phyloP scores from a whole-genome alignment of 37 sponge, comb jelly and placozoan genomes.

The Tethya wilhelma region DNA sequence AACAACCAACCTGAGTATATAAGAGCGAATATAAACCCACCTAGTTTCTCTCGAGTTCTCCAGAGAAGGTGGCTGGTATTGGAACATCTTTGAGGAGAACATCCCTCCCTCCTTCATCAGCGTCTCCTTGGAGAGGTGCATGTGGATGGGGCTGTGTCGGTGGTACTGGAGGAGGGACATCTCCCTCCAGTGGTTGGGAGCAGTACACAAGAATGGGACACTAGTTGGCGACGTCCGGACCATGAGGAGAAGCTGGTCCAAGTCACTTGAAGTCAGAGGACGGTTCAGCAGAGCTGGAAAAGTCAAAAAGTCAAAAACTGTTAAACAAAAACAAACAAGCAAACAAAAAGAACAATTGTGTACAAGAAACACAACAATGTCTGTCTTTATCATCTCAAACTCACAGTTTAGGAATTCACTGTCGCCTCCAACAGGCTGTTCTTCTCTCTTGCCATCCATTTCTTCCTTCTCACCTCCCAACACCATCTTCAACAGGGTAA shows the following conservation, averaged over 20 bases:
- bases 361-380: neutral
- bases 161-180: constrained; percentile 38
- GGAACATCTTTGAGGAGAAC: constrained; percentile 17
- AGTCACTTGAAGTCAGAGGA: neutral
- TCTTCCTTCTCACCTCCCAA: neutral
- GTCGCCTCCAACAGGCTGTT: neutral
- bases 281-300: constrained; percentile 5
- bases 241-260: constrained; percentile 22
- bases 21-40: too few species aligned
- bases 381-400: neutral
- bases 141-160: constrained; percentile 31
- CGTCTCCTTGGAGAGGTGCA: constrained; percentile 1
- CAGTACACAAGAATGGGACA: constrained; percentile 16
- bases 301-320: neutral
- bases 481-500: neutral
- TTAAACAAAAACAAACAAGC: neutral
- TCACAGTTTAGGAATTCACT: neutral
- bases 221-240: constrained; percentile 14
- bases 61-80: constrained; percentile 29
- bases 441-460: neutral
- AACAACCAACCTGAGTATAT: too few species aligned
- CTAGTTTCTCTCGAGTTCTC: neutral
- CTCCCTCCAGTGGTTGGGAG: constrained; percentile 41
- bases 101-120: neutral
- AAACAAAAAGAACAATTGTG: neutral